Evolutionary conservation across 2,888 invertebrate genomes (phyloP).

Genomic region (Thumatha senex): DNA sequence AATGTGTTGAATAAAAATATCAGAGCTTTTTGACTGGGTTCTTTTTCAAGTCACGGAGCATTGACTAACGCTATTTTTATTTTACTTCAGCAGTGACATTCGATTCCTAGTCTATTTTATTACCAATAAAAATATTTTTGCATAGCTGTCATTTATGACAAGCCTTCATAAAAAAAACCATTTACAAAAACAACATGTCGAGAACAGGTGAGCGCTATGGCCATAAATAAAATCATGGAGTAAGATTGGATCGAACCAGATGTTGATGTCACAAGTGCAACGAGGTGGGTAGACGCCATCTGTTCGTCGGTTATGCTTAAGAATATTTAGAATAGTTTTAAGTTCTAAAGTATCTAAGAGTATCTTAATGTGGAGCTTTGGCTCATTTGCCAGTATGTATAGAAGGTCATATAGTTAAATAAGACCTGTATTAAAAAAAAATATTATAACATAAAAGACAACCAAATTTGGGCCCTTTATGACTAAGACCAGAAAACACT

Average conservation of each 20-base stretch:
- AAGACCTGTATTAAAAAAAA: too few relatives aligned
- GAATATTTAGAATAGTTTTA: neutral
- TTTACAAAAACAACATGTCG: slow-evolving; percentile 19
- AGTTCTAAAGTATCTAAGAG: too few relatives aligned
- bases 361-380: too few relatives aligned
- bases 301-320: slow-evolving; percentile 14
- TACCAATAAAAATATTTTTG: slow-evolving; percentile 5
- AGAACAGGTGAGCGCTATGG: slow-evolving; percentile 45
- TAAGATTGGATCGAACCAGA: slow-evolving; percentile 46
- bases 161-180: slow-evolving; percentile 16
- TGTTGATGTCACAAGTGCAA: slow-evolving; percentile 38
- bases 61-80: neutral
- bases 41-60: too few relatives aligned
- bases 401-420: too few relatives aligned
- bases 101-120: neutral
- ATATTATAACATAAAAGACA: too few relatives aligned
- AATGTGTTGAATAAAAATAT: neutral
- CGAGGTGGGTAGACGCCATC: slow-evolving; percentile 39
- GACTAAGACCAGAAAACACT: too few relatives aligned
- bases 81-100: neutral
- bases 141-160: slow-evolving; percentile 2
- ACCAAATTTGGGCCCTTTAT: too few relatives aligned
- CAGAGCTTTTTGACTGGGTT: too few relatives aligned
- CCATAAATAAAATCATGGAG: slow-evolving; percentile 47
- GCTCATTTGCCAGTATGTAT: too few relatives aligned